Conservation (phyloP, 2,797 vertebrate genomes). For the Apodemus agrarius region DNA sequence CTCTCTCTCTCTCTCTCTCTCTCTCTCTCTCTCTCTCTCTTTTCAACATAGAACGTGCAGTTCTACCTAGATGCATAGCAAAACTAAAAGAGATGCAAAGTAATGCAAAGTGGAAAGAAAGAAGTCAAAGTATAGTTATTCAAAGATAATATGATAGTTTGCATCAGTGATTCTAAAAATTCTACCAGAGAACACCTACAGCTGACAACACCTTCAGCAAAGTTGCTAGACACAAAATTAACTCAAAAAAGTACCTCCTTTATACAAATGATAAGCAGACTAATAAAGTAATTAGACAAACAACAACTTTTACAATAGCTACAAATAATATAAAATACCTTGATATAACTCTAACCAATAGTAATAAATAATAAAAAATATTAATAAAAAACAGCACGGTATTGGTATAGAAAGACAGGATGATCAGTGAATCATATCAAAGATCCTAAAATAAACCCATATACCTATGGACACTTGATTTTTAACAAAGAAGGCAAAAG, state of each 20-base stretch:
- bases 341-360: background rate
- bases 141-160: background rate
- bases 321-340: background rate
- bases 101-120: background rate
- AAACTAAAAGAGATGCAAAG: background rate
- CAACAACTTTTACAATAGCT: background rate
- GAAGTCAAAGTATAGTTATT: background rate
- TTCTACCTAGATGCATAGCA: background rate
- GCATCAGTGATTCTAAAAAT: background rate
- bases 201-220: background rate
- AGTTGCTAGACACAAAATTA: background rate
- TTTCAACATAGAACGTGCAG: background rate
- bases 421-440: background rate
- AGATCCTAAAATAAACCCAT: background rate
- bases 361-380: background rate
- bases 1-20: background rate
- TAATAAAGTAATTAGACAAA: background rate
- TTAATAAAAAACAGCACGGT: background rate
- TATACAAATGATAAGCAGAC: background rate
- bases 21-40: background rate
- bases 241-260: background rate
- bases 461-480: background rate
- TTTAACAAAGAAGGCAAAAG: background rate
- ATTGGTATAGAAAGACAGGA: background rate
- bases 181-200: background rate